These are phyloP conservation scores for Chrysolina haemoptera DNA, from an alignment of 2,888 invertebrate genomes.

Conservation along the genomic window DNA sequence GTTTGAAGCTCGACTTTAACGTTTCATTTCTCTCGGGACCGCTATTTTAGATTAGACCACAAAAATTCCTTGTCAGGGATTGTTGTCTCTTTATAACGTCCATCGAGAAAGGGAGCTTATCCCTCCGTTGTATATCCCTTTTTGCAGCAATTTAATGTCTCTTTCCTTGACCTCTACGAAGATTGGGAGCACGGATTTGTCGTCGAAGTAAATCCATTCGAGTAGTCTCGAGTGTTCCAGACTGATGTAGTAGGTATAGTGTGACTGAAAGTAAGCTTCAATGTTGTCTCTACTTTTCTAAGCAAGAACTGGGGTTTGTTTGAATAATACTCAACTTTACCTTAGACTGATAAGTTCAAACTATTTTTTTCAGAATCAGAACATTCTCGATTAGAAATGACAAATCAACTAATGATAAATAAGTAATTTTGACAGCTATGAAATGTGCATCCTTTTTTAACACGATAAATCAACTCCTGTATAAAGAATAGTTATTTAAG, in stretches of 20 bases:
- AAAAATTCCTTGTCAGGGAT: conserved; percentile 2
- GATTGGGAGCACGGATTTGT: background rate
- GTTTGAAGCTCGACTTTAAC: background rate
- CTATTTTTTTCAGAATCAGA: no score
- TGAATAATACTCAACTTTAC: no score
- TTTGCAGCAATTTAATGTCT: background rate
- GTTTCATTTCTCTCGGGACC: conserved; percentile 19
- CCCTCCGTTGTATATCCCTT: background rate
- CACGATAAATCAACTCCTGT: no score
- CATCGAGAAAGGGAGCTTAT: conserved; percentile 23
- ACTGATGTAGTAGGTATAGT: background rate
- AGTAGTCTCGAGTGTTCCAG: background rate
- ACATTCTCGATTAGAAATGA: no score
- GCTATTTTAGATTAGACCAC: conserved; percentile 15
- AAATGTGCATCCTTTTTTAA: no score
- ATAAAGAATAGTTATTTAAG: no score
- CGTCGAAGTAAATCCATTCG: background rate
- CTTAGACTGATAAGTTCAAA: no score
- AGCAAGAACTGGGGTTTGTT: no score
- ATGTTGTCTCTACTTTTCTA: no score
- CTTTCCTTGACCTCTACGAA: conserved; percentile 4
- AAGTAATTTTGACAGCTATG: no score
- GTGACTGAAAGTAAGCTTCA: no score
- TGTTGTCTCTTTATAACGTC: conserved; percentile 24
- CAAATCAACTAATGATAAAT: no score